Conservation (phyloP, 2,888 invertebrate species). For the Cephus rjabovi region DNA sequence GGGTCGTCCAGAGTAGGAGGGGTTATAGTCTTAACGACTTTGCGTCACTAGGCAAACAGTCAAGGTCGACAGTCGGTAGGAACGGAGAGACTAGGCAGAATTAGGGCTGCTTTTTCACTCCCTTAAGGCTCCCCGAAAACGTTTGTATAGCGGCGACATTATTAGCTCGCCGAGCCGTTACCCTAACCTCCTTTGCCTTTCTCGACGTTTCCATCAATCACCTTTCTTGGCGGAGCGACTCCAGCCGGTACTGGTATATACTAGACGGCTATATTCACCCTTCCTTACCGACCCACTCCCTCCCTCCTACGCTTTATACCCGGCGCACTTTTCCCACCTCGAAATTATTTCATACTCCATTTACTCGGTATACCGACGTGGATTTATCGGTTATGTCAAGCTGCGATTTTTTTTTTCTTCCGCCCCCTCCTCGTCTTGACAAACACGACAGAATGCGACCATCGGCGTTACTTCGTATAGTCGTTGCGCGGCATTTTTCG, state of each 20-base stretch:
- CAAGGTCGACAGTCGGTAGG: neutral
- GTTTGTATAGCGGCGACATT: slow-evolving; percentile 11
- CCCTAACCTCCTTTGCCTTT: slow-evolving; percentile 8
- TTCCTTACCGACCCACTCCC: neutral
- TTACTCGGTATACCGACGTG: slow-evolving; percentile 15
- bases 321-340: slow-evolving; percentile 16
- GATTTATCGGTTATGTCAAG: slow-evolving; percentile 17
- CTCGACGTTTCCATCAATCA: slow-evolving; percentile 23
- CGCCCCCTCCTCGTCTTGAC: neutral
- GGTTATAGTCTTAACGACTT: neutral
- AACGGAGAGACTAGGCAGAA: neutral
- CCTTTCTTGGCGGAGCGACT: slow-evolving; percentile 10
- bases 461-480: neutral
- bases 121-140: neutral
- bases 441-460: neutral
- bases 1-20: neutral
- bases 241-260: slow-evolving; percentile 8
- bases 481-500: neutral
- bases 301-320: neutral
- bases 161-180: slow-evolving; percentile 16
- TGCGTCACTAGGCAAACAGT: neutral
- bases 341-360: slow-evolving; percentile 24
- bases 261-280: neutral
- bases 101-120: neutral
- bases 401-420: neutral